Evolutionary conservation across 2,113 vertebrate species (phyloP), one percentile per base, ranked within the genome.

Genomic region (Macquaria australasica): DNA sequence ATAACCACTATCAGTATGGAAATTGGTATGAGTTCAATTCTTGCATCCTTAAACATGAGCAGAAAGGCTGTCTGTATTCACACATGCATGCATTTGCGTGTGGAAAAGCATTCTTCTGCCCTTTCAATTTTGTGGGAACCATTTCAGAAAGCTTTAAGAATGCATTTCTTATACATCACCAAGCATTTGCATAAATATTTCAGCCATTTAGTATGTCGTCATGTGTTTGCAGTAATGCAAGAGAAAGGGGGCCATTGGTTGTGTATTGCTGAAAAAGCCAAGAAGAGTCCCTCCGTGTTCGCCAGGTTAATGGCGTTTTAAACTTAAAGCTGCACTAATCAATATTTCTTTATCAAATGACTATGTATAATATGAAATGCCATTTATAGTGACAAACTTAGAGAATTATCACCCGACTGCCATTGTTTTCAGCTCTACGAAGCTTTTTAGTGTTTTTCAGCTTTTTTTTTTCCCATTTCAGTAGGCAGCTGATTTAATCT

Each of bases 1-100:
- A 79, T 76, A 67, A 60, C 12, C 0, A 5, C 70, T 79, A 14
- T 85, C 59, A 73, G 73, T 85, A 83, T 87, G 75, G 45, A 68
- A 82, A 77, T 79, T 76, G 31, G 37, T 43, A 41, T 16, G 81
- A 74, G 58, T 18, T n/a, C 41, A 69, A 20, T 37, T 74, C 37
- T 63, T 3, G 6, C 60, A 60, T 73, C 50, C 37, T 28, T 78
- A 84, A 84, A 73, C 28, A 73, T 41, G 60, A 78, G 50, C 53
- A 39, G 28, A 25, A n/a, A 71, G 8, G 12, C 16, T 53, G 12
- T 59, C 66, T 45, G 34, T 53, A 76, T 77, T 48, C 60, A 72
- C 8, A 39, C 6, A 60, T 6, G 18, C 31, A 39, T 31, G 6
- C 15, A 9, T 63, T 5, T 50, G 31, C 8, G 3, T 64, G 20